Conservation (phyloP, 2,113 vertebrate species). For the Nothobranchius kuhntae region DNA sequence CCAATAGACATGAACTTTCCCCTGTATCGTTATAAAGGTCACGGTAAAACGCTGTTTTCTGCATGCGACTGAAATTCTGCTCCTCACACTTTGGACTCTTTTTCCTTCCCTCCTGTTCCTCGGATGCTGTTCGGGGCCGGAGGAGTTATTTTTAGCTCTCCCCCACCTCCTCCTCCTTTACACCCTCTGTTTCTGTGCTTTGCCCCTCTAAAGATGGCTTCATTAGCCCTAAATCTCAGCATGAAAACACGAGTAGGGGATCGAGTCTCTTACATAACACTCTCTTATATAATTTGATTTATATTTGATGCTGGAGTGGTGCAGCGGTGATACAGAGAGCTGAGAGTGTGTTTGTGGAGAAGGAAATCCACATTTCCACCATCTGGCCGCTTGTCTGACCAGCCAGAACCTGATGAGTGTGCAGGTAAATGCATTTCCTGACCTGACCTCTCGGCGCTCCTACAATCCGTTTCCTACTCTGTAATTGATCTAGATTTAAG, state of each 20-base stretch:
- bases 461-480: conserved; percentile 12
- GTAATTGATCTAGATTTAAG: background rate
- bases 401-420: background rate
- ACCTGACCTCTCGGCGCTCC: background rate
- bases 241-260: conserved; percentile 43
- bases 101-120: conserved; percentile 3
- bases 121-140: conserved; percentile 11
- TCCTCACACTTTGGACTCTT: background rate
- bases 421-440: conserved; percentile 4
- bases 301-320: conserved; percentile 71
- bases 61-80: too few species aligned
- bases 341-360: conserved; percentile 17
- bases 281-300: conserved; percentile 76
- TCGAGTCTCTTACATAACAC: conserved; percentile 69
- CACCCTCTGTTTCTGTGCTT: conserved; percentile 32
- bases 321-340: conserved; percentile 18
- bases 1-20: background rate
- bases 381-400: conserved; percentile 7
- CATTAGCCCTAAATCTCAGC: conserved; percentile 66
- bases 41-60: background rate
- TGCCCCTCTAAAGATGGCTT: conserved; percentile 60
- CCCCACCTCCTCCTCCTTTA: conserved; percentile 10
- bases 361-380: conserved; percentile 30
- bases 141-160: conserved; percentile 19
- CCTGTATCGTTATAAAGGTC: background rate